Base-by-base conservation (phyloP, 1,140 invertebrate genomes). In the Zaprionus nigranus region DNA sequence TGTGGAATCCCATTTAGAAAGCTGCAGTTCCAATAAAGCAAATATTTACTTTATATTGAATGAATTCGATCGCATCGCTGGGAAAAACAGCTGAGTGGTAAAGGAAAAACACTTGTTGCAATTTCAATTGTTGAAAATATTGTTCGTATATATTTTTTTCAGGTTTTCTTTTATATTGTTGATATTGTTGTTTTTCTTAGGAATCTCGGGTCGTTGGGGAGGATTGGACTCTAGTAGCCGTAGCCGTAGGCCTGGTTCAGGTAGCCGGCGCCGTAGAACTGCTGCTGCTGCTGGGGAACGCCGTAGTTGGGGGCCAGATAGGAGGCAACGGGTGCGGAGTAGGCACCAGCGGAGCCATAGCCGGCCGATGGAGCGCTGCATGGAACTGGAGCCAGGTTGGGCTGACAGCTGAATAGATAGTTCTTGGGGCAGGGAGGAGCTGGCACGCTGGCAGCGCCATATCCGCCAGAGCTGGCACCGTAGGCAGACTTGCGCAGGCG, bases 341-440 rank as follows among this genome's bases (percentile, higher is more conserved):
- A 90, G 59, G 86, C 86, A 26, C 86, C 86, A 49, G 86, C 75
- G 56, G 85, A 90, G 68, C 86, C 86, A 51, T 88, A 88, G 81
- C 79, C 72, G 17, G 78, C 61, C 20, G 87, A 70, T 40, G 84
- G 76, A 15, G 84, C 79, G 34, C 69, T 75, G 84, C 88, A 91
- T 5, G 88, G 88, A 22, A 91, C 88, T 66, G 88, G 88, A 26
- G 88, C 88, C 38, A 91, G 61, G 56, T 84, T 91, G 58, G 88
- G 88, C 74, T 91, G 88, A 78, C 88, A 91, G 84, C 88, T 91
- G 81, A 91, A 91, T 79, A 91, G 59, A 30, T 88, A 91, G 84
- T 91, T 91, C 76, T 88, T 91, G 68, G 88, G 88, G 81, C 88
- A 91, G 17, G 88, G 84, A 54, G 88, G 81, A 56, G 88, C 75